These are phyloP conservation scores for Phlogophora meticulosa DNA, from an alignment of 2,888 invertebrate species.

Conservation along the genomic window DNA sequence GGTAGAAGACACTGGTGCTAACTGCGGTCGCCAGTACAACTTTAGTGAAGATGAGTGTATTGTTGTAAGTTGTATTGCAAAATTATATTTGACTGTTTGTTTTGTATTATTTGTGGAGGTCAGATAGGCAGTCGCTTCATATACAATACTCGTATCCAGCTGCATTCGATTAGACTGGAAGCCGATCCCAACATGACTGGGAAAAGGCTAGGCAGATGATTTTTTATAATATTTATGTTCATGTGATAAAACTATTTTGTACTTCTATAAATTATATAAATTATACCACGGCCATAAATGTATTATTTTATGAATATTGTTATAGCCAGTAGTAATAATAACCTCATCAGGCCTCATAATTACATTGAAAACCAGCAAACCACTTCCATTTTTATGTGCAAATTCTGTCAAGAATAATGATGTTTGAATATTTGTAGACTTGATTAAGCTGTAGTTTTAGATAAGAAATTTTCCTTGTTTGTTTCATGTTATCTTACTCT, in stretches of 20 bases:
- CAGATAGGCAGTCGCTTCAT: no score
- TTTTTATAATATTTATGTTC: no score
- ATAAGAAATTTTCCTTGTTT: neutral
- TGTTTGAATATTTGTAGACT: constrained; percentile 8
- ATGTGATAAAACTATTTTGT: no score
- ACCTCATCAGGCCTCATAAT: neutral
- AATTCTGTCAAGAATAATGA: neutral
- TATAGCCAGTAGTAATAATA: neutral
- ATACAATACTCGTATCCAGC: no score
- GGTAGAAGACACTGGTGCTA: constrained; percentile 79
- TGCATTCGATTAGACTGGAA: no score
- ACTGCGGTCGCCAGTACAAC: constrained; percentile 82
- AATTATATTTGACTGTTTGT: neutral
- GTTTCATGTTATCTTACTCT: neutral
- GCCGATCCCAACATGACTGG: no score
- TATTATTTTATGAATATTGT: neutral
- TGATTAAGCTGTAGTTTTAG: neutral
- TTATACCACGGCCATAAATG: neutral
- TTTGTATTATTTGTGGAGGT: no score
- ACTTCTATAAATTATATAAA: no score
- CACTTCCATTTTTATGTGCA: neutral
- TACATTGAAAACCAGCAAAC: neutral
- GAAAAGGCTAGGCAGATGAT: no score
- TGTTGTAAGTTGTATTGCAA: constrained; percentile 76
- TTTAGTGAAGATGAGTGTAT: constrained; percentile 86